These are phyloP conservation scores for Cancer borealis DNA, from an alignment of 2,888 invertebrate species.

Conservation along the genomic window DNA sequence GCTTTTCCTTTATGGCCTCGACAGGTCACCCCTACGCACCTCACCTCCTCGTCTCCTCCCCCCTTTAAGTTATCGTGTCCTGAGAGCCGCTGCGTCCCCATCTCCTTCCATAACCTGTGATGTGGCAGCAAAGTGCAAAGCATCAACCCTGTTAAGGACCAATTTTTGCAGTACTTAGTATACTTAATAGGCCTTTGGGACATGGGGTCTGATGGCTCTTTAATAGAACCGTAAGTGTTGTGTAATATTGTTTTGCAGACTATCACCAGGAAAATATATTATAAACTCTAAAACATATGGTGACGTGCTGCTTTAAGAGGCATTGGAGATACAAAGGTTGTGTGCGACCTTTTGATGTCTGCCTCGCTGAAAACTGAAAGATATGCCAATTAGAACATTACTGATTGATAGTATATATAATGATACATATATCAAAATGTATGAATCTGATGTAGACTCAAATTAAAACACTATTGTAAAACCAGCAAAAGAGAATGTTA, in stretches of 20 bases:
- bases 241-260: not conserved
- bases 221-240: not conserved
- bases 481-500: not conserved
- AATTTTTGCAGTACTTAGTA: slow-evolving; percentile 26
- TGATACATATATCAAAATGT: not conserved
- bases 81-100: not conserved
- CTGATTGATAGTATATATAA: not conserved
- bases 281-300: not conserved
- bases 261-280: not conserved
- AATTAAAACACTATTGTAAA: not conserved
- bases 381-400: not conserved
- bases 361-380: not conserved
- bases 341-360: not conserved
- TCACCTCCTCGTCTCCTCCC: not conserved
- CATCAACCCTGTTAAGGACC: slow-evolving; percentile 17
- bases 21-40: slow-evolving; percentile 22
- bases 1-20: not conserved
- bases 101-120: not conserved
- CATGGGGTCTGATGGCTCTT: slow-evolving; percentile 16
- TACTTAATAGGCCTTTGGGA: not conserved
- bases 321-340: not conserved
- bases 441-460: not conserved
- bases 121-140: not conserved
- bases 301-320: not conserved
- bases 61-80: slow-evolving; percentile 17